These are phyloP conservation scores for Umimayanthus chanpuru DNA, from an alignment of 92 coral and sea anemone species.

Conservation along the genomic window DNA sequence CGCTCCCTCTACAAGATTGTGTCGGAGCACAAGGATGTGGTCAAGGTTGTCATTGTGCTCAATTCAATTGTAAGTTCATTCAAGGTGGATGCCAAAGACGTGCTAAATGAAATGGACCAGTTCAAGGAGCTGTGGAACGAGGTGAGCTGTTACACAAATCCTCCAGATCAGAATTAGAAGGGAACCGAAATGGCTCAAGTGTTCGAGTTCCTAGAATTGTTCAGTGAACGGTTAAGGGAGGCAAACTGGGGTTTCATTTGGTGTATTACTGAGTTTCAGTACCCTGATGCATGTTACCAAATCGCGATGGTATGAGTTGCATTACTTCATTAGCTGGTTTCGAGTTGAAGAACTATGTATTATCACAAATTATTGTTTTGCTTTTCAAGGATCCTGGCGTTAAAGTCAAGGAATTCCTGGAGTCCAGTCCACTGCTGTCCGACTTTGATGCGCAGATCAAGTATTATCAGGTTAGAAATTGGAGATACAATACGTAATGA, in stretches of 20 bases:
- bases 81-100: conserved; percentile 89
- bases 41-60: conserved; percentile 88
- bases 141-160: conserved; percentile 49
- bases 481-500: neutral
- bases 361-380: neutral
- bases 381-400: conserved; percentile 82
- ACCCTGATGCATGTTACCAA: neutral
- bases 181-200: neutral
- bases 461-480: conserved; percentile 78
- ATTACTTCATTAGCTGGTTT: neutral
- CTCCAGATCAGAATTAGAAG: too few species aligned
- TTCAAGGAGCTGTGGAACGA: conserved; percentile 96
- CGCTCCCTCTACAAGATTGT: conserved; percentile 92
- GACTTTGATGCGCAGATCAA: conserved; percentile 98
- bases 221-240: too few species aligned
- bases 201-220: neutral
- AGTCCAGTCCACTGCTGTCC: conserved; percentile 90
- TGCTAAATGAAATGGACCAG: conserved; percentile 87
- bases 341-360: neutral
- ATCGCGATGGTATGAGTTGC: too few species aligned
- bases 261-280: too few species aligned
- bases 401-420: conserved; percentile 92
- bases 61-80: conserved; percentile 95
- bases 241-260: too few species aligned
- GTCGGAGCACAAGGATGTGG: conserved; percentile 97